Base-by-base conservation (phyloP, 1,140 invertebrate genomes). In the Zaprionus tsacasi region DNA sequence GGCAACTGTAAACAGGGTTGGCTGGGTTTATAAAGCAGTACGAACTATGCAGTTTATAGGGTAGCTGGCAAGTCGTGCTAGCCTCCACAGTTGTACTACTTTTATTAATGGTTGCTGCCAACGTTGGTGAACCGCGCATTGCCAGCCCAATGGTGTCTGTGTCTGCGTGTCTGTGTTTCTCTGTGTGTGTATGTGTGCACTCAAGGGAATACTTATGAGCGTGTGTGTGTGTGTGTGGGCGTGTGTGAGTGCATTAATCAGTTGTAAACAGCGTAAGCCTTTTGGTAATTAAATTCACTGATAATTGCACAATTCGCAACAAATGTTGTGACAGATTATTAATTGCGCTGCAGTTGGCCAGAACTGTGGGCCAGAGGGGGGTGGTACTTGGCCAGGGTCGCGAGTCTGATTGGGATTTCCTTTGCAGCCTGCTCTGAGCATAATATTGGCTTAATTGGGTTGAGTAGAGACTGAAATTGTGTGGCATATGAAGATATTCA, bases 251-350 rank as follows among this genome's bases (percentile, higher is more conserved):
- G 43, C 50, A 73, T 77, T 77, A 78, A 78, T 74, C 65, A 78
- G 71, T 73, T 60, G 60, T 70, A 69, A 78, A 70, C 71, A 75
- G 40, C 25, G 59, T 33, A 78, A 75, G 27, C 55, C 59, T 78
- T 75, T 78, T 69, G 25, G 60, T 65, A 74, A 78, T 69, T 78
- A 69, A 74, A 64, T 68, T 74, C 50, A 59, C 63, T 67, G 55
- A 66, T 73, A 69, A 65, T 60, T 76, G 55, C 54, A 66, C 38
- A 48, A 43, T 59, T 76, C 35, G 35, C 73, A 71, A 59, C 61
- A 76, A 71, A 71, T 54, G n/a, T 25, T 58, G 27, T 40, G 58
- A 57, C 50, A 71, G 38, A 11, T 59, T 52, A 59, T 76, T 76
- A 55, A 59, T 38, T 40, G 55, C 36, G 35, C 33, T 7, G 33